Conservation (phyloP, 1,140 invertebrate genomes). For the Atta colombica region DNA sequence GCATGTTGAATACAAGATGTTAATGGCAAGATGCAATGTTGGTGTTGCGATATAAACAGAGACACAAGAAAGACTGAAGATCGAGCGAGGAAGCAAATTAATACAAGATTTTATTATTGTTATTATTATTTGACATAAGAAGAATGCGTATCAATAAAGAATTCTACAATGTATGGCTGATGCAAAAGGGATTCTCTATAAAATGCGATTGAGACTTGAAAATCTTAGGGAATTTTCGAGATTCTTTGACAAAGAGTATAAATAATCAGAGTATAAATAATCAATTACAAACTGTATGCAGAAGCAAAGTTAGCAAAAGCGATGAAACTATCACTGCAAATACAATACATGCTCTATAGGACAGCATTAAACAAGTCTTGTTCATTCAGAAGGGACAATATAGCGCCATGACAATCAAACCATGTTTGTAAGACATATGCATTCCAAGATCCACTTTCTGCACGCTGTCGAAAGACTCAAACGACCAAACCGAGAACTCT, state of each 20-base stretch:
- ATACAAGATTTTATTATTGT: too few relatives aligned
- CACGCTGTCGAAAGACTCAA: slow-evolving; percentile 92
- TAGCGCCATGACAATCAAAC: slow-evolving; percentile 91
- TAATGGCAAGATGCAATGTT: neutral
- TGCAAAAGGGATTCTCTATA: neutral
- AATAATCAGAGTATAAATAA: neutral
- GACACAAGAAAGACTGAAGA: neutral
- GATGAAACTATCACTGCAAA: slow-evolving; percentile 62
- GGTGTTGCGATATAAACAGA: neutral
- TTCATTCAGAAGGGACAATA: slow-evolving; percentile 99
- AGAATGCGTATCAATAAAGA: neutral
- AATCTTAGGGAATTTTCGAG: neutral
- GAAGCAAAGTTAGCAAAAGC: slow-evolving; percentile 8
- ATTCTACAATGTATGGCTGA: neutral
- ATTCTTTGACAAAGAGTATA: neutral
- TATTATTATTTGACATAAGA: neutral
- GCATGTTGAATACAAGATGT: slow-evolving; percentile 36
- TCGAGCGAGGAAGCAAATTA: neutral
- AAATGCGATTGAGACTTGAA: neutral
- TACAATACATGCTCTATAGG: slow-evolving; percentile 93
- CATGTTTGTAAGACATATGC: slow-evolving; percentile 90
- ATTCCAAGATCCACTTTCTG: slow-evolving; percentile 94
- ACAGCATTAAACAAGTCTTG: slow-evolving; percentile 95
- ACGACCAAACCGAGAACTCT: slow-evolving; percentile 94
- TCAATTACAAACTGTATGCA: neutral